Evolutionary conservation across 2,797 vertebrate genomes (phyloP).

Genomic region (Rhinoraja longicauda): DNA sequence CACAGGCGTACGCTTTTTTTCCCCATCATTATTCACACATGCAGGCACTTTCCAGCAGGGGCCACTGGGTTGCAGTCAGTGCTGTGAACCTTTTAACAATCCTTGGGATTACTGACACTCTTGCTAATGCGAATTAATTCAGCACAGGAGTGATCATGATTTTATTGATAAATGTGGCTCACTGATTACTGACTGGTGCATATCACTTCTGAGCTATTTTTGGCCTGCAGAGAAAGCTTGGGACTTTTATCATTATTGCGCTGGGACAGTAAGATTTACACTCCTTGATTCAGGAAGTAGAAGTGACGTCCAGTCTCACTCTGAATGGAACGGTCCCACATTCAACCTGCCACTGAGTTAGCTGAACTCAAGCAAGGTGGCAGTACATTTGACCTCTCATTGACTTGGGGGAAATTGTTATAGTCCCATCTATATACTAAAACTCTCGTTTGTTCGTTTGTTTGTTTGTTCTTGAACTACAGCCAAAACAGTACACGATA

Average conservation of each 20-base stretch:
- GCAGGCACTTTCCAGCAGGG: not conserved
- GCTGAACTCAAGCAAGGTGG: not conserved
- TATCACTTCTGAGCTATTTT: not conserved
- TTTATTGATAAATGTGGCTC: not conserved
- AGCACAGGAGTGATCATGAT: not conserved
- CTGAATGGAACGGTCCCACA: not conserved
- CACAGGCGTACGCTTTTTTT: no score
- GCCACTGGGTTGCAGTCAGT: not conserved
- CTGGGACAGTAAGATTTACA: not conserved
- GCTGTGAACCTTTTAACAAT: not conserved
- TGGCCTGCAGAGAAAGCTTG: not conserved
- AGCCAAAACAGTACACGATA: no score
- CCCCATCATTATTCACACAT: no score
- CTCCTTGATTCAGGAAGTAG: not conserved
- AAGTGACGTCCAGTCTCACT: not conserved
- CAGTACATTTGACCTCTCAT: not conserved
- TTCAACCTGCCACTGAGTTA: not conserved
- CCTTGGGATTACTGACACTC: not conserved
- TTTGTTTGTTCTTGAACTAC: no score
- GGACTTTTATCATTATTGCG: not conserved
- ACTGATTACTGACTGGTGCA: not conserved
- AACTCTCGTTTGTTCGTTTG: no score
- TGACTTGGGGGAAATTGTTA: not conserved
- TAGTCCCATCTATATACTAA: no score
- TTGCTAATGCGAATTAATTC: not conserved